These are phyloP conservation scores for Adela reaumurella DNA, from an alignment of 2,888 invertebrate genomes.

Conservation along the genomic window DNA sequence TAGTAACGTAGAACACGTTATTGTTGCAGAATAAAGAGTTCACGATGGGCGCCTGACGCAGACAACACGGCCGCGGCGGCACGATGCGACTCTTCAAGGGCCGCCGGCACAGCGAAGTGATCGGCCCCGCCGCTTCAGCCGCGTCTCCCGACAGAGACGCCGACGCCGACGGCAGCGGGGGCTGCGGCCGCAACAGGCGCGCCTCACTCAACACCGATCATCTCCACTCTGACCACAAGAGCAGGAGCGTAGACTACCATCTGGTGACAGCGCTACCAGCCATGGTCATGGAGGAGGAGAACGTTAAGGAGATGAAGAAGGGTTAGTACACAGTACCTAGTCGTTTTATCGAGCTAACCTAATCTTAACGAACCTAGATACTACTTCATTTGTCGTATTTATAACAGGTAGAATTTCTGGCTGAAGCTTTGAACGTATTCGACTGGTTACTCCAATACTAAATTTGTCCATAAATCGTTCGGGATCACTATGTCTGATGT, in stretches of 20 bases:
- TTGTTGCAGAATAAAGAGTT: not conserved
- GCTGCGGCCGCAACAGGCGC: slow-evolving; percentile 20
- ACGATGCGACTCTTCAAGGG: slow-evolving; percentile 64
- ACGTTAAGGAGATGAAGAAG: slow-evolving; percentile 55
- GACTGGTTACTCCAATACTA: no score
- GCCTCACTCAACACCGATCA: slow-evolving; percentile 17
- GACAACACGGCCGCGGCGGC: slow-evolving; percentile 48
- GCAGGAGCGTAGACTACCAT: slow-evolving; percentile 55
- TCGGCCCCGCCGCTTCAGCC: slow-evolving; percentile 45
- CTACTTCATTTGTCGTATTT: no score
- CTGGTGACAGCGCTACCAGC: slow-evolving; percentile 75
- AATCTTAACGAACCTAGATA: no score
- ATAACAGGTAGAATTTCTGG: no score
- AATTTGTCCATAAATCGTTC: no score
- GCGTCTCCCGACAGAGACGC: slow-evolving; percentile 42
- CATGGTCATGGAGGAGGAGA: slow-evolving; percentile 69
- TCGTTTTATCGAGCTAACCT: no score
- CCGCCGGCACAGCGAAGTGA: slow-evolving; percentile 63
- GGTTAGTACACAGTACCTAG: slow-evolving; percentile 31
- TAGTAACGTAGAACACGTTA: no score
- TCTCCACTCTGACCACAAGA: not conserved
- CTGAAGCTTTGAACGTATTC: no score
- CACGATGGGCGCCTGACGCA: slow-evolving; percentile 23
- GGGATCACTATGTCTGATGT: no score
- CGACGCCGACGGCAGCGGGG: slow-evolving; percentile 17